Evolutionary conservation across 2,888 invertebrate species (phyloP), one percentile per base, ranked within the genome.

Genomic region (Drosophila algonquin): DNA sequence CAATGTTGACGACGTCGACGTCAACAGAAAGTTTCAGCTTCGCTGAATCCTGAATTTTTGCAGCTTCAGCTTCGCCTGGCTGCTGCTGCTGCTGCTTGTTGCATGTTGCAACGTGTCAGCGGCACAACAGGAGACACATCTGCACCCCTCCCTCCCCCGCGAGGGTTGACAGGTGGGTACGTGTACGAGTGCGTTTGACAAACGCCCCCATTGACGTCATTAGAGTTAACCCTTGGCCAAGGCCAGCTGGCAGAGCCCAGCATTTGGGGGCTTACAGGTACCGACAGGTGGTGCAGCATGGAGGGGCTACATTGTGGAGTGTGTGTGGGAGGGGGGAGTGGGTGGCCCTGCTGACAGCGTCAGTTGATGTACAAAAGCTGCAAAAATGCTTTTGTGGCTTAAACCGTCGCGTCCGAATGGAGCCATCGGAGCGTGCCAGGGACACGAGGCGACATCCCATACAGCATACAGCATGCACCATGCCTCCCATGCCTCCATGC

Each of bases 61-160:
- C 74, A 72, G 72, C 72, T 65, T 72, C 72, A 69, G 57, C 69
- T 68, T 67, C 73, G 73, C 58, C 63, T 72, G 63, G 53, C 54
- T 54, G 63, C 69, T 64, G 85, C 85, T 85, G 53, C 54, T 54
- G 63, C 69, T 64, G 85, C 87, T 85, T 85, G 82, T 82, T 82
- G 87, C 82, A 85, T 83, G 82, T 74, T 75, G 80, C 85, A 82
- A 82, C 77, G 85, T 82, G 82, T 77, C 85, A 87, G 72, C 62
- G 63, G 75, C 73, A 81, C 69, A 54, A 40, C 40, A 53, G 53
- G 32, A 35, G 16, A 55, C 64, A 10, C 35, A 65, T 50, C 53
- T 35, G 35, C 3, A 8, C 44, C 24, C 6, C 21, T 3, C 21
- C 21, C 21, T 21, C 21, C 21, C 21, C 3, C 21, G 18, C 18